Base-by-base conservation (phyloP, 2,888 invertebrate genomes). In the Drosophila quinaria region DNA sequence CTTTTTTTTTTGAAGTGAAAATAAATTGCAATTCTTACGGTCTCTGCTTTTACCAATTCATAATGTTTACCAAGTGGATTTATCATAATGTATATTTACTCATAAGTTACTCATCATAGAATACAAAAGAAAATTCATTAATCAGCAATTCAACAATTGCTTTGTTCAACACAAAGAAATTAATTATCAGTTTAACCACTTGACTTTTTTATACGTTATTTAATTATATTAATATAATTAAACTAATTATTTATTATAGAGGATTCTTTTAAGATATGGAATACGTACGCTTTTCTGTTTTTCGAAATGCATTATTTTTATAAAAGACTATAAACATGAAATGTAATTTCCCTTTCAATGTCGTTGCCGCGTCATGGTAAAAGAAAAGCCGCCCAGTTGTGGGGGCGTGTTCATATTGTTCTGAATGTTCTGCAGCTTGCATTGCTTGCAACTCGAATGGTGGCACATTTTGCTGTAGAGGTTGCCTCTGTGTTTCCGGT, bases 341-440 rank as follows among this genome's bases (percentile, higher is more conserved):
- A 86, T 86, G 88, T 84, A 86, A 86, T 86, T 86, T 86, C 86
- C 86, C 89, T 86, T 86, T 88, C 86, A 88, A 88, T 88, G 87
- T 84, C 84, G 86, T 61, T 39, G 55, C 50, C 51, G 65, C 74
- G 74, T 80, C 70, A 68, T 41, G 31, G 41, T 52, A n/a, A 58
- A 78, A 61, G 65, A 82, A 85, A 70, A 58, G 70, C 41, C 64
- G 29, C 29, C 46, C 50, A 39, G 39, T 22, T 33, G 9, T 25
- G 50, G 29, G 39, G 75, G 78, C 65, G 65, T 78, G 65, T 49
- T 15, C 19, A 56, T 62, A 78, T 76, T 78, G 74, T 78, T 74
- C 44, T 41, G 49, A 46, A 54, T 59, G 61, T 44, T 51, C 29
- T 39, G 61, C 44, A 33, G 33, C 13, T 22, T 59, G 61, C 52